Percentiles rank a stretch among this genome's conserved stretches.
Evolutionary conservation across 1,140 invertebrate species (phyloP).

Genomic region (Ditylenchus dipsaci): DNA sequence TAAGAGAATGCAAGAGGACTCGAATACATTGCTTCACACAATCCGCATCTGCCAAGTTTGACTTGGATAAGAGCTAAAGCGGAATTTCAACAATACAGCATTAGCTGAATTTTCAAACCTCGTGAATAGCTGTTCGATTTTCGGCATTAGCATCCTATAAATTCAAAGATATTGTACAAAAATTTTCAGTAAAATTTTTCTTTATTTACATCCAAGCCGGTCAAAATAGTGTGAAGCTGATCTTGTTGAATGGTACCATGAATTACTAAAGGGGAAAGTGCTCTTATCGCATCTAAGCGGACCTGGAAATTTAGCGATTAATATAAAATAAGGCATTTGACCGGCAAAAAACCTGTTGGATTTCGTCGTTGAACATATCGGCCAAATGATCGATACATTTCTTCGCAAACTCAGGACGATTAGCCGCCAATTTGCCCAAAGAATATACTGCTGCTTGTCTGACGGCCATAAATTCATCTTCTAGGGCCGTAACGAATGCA

Average conservation of each 20-base stretch:
- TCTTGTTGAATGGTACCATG: conserved; percentile 85
- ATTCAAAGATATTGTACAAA: no score
- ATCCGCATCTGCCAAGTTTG: conserved; percentile 80
- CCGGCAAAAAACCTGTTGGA: conserved; percentile 92
- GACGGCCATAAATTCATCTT: conserved; percentile 95
- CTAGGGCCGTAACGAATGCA: conserved; percentile 93
- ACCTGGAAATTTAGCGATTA: conserved; percentile 56
- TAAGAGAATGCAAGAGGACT: conserved; percentile 82
- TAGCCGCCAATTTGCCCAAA: conserved; percentile 78
- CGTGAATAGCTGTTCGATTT: conserved; percentile 85
- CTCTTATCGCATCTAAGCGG: conserved; percentile 51
- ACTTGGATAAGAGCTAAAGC: conserved; percentile 78
- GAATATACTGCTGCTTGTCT: conserved; percentile 88
- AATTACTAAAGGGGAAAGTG: conserved; percentile 47
- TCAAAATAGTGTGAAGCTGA: conserved; percentile 89
- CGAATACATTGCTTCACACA: conserved; percentile 86
- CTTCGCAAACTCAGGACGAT: conserved; percentile 77
- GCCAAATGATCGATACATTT: conserved; percentile 88
- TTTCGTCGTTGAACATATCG: conserved; percentile 99
- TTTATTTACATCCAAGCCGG: conserved; percentile 77
- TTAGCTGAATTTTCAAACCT: no score
- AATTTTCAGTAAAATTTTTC: no score
- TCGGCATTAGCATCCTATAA: conserved; percentile 82
- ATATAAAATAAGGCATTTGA: conserved; percentile 66
- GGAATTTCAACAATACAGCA: no score